Base-by-base conservation (phyloP, 2,888 invertebrate species). In the Perdita meconis region DNA sequence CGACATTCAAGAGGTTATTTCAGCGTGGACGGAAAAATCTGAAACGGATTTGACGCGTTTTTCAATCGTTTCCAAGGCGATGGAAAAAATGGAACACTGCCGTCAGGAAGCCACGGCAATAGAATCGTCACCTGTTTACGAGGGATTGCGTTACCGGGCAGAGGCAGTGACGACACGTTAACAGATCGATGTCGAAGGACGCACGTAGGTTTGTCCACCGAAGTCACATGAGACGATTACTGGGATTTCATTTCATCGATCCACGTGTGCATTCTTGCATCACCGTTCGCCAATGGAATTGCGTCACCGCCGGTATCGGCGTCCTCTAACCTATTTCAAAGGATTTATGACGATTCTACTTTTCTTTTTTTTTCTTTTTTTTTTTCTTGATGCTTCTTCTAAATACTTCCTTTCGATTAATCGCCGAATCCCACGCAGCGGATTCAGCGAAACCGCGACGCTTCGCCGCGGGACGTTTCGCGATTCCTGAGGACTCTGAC, bases 131-230 rank as follows among this genome's bases (percentile, higher is more conserved):
- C 47, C 65, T 81, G 73, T 81, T 81, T 80, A 80, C 81, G 22
- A 50, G 56, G 61, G 67, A 81, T 81, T 59, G 65, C 70, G 12
- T 81, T 81, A 77, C 81, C 40, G 53, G 59, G 10, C 51, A 50
- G 55, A 53, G 47, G n/a, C 40, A 64, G 36, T 30, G 63, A 59
- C 50, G 60, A 64, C 56, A 53, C 59, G 59, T 69, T 80, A 69
- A 69, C 68, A 73, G 86, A 84, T 86, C 82, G 82, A 85, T 83
- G 78, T 85, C 84, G 86, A 88, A 88, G 88, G 88, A 84, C 83
- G 60, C 66, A 51, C 85, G 87, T 88, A 83, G 87, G 86, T 84
- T 86, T 85, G 70, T 64, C 75, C 73, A 57, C 69, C 82, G 81
- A 74, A 67, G 63, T 76, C 56, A 59, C 74, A 24, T 78, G 68